Conservation (phyloP, 2,797 vertebrate species). For the Choloepus didactylus region DNA sequence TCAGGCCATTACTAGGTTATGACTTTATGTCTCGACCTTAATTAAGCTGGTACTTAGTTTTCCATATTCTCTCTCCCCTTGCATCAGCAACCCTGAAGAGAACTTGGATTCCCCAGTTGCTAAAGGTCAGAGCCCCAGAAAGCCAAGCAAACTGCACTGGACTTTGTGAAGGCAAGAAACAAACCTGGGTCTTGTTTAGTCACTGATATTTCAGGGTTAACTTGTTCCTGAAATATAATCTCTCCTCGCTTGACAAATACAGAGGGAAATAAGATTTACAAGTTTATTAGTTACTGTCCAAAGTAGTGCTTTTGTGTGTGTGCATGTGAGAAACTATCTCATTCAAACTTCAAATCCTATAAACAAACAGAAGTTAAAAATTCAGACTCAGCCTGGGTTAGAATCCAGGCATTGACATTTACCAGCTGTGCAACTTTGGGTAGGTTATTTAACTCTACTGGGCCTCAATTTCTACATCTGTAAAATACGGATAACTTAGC, state of each 20-base stretch:
- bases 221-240: background rate
- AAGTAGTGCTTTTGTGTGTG: background rate
- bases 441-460: background rate
- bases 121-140: accelerated
- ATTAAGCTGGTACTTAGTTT: background rate
- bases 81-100: background rate
- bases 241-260: background rate
- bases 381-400: slow-evolving; percentile 9
- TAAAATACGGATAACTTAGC: background rate
- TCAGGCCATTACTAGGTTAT: background rate
- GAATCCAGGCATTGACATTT: background rate
- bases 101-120: background rate
- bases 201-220: background rate
- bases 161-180: background rate
- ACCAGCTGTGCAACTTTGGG: background rate
- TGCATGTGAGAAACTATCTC: background rate
- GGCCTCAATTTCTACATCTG: background rate
- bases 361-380: background rate
- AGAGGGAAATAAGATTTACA: slow-evolving; percentile 13
- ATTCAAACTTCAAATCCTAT: slow-evolving; percentile 32
- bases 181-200: background rate
- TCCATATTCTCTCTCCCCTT: background rate
- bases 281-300: background rate
- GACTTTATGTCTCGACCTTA: slow-evolving; percentile 17
- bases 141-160: background rate